Conservation (phyloP, 2,888 invertebrate genomes). For the Tromatobia lineatoria region DNA sequence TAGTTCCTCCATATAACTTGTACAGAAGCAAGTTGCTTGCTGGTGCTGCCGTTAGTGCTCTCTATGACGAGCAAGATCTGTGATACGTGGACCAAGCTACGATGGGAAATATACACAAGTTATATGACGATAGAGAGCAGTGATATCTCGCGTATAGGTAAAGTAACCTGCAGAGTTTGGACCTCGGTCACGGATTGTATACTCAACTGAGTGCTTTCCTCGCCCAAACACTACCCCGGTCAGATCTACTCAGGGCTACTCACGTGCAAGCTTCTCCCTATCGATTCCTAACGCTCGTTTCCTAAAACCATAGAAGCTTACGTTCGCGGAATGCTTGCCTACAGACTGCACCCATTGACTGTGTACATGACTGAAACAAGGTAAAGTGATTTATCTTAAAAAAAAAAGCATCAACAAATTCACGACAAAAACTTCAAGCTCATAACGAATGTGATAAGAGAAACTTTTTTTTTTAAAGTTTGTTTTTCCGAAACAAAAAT, state of each 20-base stretch:
- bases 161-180: slow-evolving; percentile 12
- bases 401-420: too few species aligned
- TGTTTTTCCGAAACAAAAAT: too few species aligned
- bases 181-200: slow-evolving; percentile 46
- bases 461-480: too few species aligned
- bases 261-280: background rate
- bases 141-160: slow-evolving; percentile 20
- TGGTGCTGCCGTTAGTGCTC: background rate
- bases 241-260: background rate
- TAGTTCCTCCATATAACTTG: background rate
- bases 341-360: background rate
- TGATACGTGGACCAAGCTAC: background rate
- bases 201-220: slow-evolving; percentile 54
- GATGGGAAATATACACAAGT: background rate
- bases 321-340: background rate
- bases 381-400: background rate
- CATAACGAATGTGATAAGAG: too few species aligned
- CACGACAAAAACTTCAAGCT: too few species aligned
- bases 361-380: background rate
- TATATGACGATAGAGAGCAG: background rate
- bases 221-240: slow-evolving; percentile 19
- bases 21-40: background rate
- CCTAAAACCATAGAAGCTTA: background rate
- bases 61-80: slow-evolving; percentile 6
- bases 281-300: background rate